phyloP scores from a whole-genome alignment of 2,888 invertebrate genomes.

The Lysandra bellargus region DNA sequence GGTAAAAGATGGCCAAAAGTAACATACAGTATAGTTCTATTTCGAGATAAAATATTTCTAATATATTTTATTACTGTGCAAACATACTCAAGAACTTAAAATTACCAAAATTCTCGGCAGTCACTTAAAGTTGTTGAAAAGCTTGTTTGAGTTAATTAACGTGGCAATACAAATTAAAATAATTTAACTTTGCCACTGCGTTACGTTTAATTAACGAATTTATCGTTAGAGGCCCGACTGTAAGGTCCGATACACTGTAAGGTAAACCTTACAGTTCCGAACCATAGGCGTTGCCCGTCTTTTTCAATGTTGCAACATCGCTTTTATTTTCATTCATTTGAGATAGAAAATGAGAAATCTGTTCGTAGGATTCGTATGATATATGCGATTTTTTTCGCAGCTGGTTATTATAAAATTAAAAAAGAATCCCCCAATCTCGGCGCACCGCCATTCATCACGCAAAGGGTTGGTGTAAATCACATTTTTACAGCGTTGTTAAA shows the following conservation, averaged over 20 bases:
- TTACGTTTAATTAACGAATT: not conserved
- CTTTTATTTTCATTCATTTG: too few species aligned
- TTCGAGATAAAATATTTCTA: not conserved
- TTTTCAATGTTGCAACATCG: too few species aligned
- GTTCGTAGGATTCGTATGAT: too few species aligned
- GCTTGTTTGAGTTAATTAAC: not conserved
- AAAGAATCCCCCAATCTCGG: not conserved
- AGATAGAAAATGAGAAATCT: too few species aligned
- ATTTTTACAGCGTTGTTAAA: not conserved
- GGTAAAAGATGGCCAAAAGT: too few species aligned
- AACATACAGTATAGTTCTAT: not conserved
- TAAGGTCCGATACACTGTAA: too few species aligned
- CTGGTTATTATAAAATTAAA: not conserved
- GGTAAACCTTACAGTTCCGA: too few species aligned
- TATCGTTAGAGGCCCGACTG: too few species aligned
- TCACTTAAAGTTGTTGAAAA: not conserved
- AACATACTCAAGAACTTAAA: not conserved
- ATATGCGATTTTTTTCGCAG: not conserved
- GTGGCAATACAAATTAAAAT: not conserved
- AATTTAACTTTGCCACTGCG: not conserved
- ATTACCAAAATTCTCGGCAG: not conserved
- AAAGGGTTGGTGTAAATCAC: slow-evolving; percentile 15
- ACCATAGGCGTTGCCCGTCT: too few species aligned
- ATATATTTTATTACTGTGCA: not conserved
- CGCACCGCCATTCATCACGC: not conserved